Conservation (phyloP, 2,888 invertebrate species). For the Yponomeuta plumbellus region DNA sequence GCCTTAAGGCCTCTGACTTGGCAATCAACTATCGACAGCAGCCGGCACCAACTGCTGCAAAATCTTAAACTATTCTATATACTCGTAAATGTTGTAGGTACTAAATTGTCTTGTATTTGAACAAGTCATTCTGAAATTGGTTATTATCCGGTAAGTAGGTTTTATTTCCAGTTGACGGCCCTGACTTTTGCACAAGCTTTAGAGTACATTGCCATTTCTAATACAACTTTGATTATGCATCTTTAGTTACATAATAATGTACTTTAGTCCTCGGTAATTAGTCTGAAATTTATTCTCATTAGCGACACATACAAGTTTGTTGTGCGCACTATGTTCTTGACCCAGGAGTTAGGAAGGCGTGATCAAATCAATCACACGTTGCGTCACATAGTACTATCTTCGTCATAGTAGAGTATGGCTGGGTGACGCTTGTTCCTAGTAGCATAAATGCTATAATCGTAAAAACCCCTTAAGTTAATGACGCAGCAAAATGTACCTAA, state of each 20-base stretch:
- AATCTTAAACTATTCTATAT: too few species aligned
- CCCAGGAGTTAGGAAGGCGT: slow-evolving; percentile 39
- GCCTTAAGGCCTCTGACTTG: too few species aligned
- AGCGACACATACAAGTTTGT: slow-evolving; percentile 19
- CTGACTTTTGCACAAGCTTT: background rate
- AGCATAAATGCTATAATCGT: background rate
- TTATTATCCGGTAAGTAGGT: too few species aligned
- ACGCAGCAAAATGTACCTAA: background rate
- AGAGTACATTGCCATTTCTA: background rate
- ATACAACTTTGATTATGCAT: background rate
- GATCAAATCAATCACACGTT: slow-evolving; percentile 36
- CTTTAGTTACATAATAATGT: background rate
- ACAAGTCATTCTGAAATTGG: too few species aligned
- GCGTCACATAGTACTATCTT: slow-evolving; percentile 31
- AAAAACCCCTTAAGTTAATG: background rate
- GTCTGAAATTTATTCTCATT: slow-evolving; percentile 4
- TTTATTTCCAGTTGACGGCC: background rate
- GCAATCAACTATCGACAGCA: too few species aligned
- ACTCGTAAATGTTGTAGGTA: too few species aligned
- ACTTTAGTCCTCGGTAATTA: slow-evolving; percentile 7
- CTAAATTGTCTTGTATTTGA: too few species aligned
- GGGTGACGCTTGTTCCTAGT: slow-evolving; percentile 20
- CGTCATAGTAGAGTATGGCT: slow-evolving; percentile 30
- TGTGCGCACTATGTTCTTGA: slow-evolving; percentile 36
- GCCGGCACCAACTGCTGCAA: too few species aligned